Conservation (phyloP, 2,113 vertebrate genomes). For the Galeopterus variegatus region DNA sequence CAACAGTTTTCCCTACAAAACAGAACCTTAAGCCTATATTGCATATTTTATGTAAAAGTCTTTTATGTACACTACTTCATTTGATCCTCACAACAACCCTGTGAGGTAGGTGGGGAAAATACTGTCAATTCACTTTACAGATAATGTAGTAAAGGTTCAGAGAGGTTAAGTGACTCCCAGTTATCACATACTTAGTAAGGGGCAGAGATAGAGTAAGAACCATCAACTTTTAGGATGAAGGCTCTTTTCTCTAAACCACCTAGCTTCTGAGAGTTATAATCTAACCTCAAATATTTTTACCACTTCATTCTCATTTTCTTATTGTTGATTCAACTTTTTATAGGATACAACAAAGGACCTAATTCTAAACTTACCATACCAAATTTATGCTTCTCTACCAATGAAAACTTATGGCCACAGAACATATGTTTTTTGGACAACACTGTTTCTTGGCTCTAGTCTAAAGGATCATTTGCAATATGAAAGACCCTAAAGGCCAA, state of each 20-base stretch:
- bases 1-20: neutral
- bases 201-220: neutral
- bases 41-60: conserved; percentile 1
- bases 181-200: neutral
- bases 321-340: conserved; percentile 33
- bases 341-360: conserved; percentile 14
- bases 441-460: neutral
- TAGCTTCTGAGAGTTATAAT: neutral
- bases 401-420: neutral
- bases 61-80: conserved; percentile 9
- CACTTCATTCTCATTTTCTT: conserved; percentile 34
- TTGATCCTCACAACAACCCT: conserved; percentile 66
- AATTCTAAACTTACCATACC: conserved; percentile 8
- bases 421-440: neutral
- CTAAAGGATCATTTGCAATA: conserved; percentile 16
- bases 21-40: neutral
- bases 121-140: conserved; percentile 8
- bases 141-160: neutral
- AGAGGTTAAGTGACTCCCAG: neutral
- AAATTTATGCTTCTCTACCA: conserved; percentile 2
- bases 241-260: conserved; percentile 8
- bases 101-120: conserved; percentile 57
- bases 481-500: neutral
- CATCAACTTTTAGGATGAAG: neutral
- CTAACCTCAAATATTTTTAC: conserved; percentile 45